Evolutionary conservation across 1,140 invertebrate genomes (phyloP), one percentile per base, ranked within the genome.

Genomic region (Varroa destructor): DNA sequence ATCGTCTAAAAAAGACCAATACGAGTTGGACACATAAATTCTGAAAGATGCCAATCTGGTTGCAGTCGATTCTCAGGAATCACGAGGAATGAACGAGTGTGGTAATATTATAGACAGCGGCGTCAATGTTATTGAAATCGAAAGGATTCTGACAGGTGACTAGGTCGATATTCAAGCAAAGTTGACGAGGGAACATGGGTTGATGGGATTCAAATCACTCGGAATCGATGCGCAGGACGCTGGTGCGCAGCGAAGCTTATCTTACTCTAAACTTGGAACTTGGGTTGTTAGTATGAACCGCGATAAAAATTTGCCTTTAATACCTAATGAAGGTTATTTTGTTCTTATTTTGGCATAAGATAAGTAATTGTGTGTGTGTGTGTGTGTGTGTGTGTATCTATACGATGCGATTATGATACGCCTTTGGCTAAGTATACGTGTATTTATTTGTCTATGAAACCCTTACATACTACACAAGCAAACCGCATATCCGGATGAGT

Each of bases 181-280:
- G 12, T 67, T 67, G 61, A 2, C 4, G 46, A 51, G 46, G 8
- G 4, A 40, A 40, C 12, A 67, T 4, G 61, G 61, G 12, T 4
- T 67, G 1, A 67, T 37, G 37, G 8, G 14, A 36, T 67, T 67
- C 61, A 67, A 67, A 46, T 67, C 61, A 36, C 61, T 67, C 3
- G 61, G 61, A 12, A 67, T 67, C 61, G 61, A 1, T 43, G 61
- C 40, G 12, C 61, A 67, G 46, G 61, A 67, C 36, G 61, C 61
- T 25, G 61, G 12, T 1, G 25, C 25, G 46, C 61, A 10, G 61
- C 61, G 37, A 67, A 67, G 46, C 40, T 67, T 8, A 8, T 67
- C 40, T 67, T 25, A 42, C 25, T 37, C 14, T n/a, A n/a, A 56
- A n/a, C n/a, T 56, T n/a, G n/a, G n/a, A 56, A 12, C 55, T 56